These are phyloP conservation scores for Zaprionus nigranus DNA, from an alignment of 1,140 invertebrate species.

Conservation along the genomic window DNA sequence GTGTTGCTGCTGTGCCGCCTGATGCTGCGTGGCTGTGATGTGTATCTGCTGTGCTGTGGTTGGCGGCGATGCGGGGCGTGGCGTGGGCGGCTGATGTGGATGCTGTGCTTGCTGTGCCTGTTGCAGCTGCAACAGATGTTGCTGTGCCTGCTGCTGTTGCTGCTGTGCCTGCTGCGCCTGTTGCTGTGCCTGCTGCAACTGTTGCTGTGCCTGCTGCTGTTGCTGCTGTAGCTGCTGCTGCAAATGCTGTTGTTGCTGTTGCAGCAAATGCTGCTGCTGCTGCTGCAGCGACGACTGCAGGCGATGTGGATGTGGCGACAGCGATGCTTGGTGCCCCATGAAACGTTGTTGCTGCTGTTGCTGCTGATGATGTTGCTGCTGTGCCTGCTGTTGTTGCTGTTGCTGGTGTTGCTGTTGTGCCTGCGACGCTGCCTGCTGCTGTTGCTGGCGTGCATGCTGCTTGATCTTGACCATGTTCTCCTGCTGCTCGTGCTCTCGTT, in stretches of 20 bases:
- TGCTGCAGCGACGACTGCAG: conserved; percentile 69
- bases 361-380: conserved; percentile 56
- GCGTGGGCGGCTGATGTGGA: conserved; percentile 69
- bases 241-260: conserved; percentile 62
- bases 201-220: conserved; percentile 51
- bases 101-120: conserved; percentile 52
- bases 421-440: conserved; percentile 68
- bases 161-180: conserved; percentile 56
- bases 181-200: conserved; percentile 37
- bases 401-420: conserved; percentile 62
- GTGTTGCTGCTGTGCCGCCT: conserved; percentile 80
- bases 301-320: conserved; percentile 72
- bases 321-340: conserved; percentile 58
- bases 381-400: conserved; percentile 68
- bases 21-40: conserved; percentile 76
- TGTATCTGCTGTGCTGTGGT: conserved; percentile 82
- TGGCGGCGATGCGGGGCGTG: conserved; percentile 62
- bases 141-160: conserved; percentile 61
- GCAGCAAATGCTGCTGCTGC: conserved; percentile 65
- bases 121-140: conserved; percentile 71
- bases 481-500: conserved; percentile 74
- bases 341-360: conserved; percentile 67
- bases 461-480: conserved; percentile 81
- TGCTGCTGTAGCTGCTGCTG: conserved; percentile 57
- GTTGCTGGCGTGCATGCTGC: conserved; percentile 75